Conservation (phyloP, 2,113 vertebrate genomes). For the Pseudolaguvia tuberculata region DNA sequence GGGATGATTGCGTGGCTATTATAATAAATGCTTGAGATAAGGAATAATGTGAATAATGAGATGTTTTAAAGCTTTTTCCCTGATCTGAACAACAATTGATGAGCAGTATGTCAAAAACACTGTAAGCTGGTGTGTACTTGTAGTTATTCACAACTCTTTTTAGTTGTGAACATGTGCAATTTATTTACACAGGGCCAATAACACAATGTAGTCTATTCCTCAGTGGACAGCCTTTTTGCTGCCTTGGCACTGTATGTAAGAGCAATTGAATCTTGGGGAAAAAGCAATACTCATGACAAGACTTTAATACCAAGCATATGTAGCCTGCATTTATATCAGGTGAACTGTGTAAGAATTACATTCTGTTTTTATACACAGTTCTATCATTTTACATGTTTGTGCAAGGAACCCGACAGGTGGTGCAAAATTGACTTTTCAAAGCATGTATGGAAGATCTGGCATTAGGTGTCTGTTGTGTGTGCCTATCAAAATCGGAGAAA, state of each 20-base stretch:
- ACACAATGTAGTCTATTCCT: not conserved
- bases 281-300: slow-evolving; percentile 7
- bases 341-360: slow-evolving; percentile 1
- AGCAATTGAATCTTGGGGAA: not conserved
- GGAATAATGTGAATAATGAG: not conserved
- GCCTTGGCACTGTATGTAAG: not conserved
- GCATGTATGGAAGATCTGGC: not conserved
- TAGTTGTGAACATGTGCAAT: not conserved
- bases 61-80: not conserved
- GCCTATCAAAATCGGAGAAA: slow-evolving; percentile 12
- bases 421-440: not conserved
- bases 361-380: not conserved
- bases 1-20: no score
- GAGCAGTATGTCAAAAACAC: not conserved
- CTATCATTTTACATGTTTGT: slow-evolving; percentile 18
- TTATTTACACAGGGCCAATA: slow-evolving; percentile 11
- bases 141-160: not conserved
- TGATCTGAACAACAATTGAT: not conserved
- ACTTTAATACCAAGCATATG: slow-evolving; percentile 10
- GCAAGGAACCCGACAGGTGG: not conserved
- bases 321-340: slow-evolving; percentile 12
- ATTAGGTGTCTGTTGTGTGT: slow-evolving; percentile 6
- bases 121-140: not conserved
- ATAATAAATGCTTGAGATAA: not conserved
- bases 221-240: not conserved